Base-by-base conservation (phyloP, 2,888 invertebrate genomes). In the Rosalia funebris region DNA sequence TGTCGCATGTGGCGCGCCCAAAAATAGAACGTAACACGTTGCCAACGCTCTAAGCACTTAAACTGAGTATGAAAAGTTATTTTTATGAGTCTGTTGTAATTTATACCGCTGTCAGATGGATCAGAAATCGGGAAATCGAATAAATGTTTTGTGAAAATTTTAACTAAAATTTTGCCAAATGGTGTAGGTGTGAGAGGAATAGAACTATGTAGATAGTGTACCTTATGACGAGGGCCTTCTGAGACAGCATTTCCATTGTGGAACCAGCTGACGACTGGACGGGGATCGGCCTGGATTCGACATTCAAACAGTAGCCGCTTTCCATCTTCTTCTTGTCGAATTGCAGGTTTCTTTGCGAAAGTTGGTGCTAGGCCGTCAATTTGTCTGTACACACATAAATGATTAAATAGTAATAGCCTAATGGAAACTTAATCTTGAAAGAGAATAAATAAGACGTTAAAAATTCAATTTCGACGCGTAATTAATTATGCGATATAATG, bases 311-410 rank as follows among this genome's bases (percentile, higher is more conserved):
- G 87, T 74, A 96, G 85, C 81, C 94, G 88, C 84, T 95, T 95
- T 75, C 96, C 96, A 83, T 96, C 95, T 83, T 96, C 96, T 83
- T 96, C 96, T 84, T 98, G 97, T 81, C 96, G 89, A 83, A 98
- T 98, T 75, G 95, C 91, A 66, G 97, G 97, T 84, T 97, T 97
- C 86, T 96, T 95, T 83, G 95, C 92, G 86, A 98, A 98, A 80
- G 96, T 96, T 79, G 97, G 97, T 83, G 97, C 96, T 83, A 94
- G 91, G 80, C 96, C 96, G 86, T 96, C 96, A 86, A 95, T 93
- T 95, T 96, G 95, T 88, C 96, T 96, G 84, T 9, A 83, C 77
- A 76, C 70, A 61, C 59, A 71, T 62, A 41, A 41, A 17, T 41
- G n/a, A n/a, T n/a, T n/a, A n/a, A n/a, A n/a, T n/a, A n/a, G n/a